Conservation (phyloP, 2,113 vertebrate genomes). For the Lasiurus borealis region DNA sequence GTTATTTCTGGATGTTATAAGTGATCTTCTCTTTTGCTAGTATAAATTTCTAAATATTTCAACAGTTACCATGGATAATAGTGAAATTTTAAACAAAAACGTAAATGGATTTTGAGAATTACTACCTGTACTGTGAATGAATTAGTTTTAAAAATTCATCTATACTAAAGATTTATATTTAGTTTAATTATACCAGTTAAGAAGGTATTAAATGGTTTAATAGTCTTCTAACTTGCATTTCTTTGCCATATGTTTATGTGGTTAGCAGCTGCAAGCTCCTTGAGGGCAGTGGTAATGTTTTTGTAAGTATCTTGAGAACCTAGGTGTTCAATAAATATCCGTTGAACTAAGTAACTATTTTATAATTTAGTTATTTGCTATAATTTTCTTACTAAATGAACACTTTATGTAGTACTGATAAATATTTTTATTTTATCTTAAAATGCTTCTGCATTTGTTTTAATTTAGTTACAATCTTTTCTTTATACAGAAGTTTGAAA, state of each 20-base stretch:
- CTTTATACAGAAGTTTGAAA: not conserved
- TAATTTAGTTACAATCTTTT: constrained; percentile 28
- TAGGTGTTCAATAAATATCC: not conserved
- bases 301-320: not conserved
- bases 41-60: not conserved
- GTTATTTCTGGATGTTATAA: not conserved
- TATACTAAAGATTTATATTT: not conserved
- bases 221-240: constrained; percentile 40
- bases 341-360: constrained; percentile 25
- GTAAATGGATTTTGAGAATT: not conserved
- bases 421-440: not conserved
- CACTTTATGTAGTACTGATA: not conserved
- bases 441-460: not conserved
- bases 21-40: not conserved
- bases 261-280: constrained; percentile 33
- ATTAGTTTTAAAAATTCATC: not conserved
- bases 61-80: not conserved
- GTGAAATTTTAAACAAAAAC: constrained; percentile 36
- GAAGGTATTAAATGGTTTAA: not conserved
- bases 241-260: constrained; percentile 4
- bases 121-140: not conserved
- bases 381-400: constrained; percentile 17
- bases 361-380: constrained; percentile 23
- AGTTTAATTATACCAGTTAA: constrained; percentile 39
- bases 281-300: constrained; percentile 13